Evolutionary conservation across 2,797 vertebrate genomes (phyloP).

Genomic region (Myioborus melanocephalus): DNA sequence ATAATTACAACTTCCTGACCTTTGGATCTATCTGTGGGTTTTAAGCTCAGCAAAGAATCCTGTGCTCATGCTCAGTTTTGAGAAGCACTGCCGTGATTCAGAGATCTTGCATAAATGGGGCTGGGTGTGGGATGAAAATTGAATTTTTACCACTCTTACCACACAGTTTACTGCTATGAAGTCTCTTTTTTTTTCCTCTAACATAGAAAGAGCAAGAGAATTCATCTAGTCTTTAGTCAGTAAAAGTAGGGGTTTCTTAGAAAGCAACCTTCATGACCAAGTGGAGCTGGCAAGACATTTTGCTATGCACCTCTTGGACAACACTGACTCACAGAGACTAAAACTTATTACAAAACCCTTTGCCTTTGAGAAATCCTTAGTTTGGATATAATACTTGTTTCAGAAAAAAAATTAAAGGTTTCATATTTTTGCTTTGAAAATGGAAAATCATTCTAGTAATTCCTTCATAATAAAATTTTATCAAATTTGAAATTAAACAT

Average conservation of each 20-base stretch:
- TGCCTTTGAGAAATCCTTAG: not conserved
- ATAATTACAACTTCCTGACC: not conserved
- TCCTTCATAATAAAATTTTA: not conserved
- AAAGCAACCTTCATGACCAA: not conserved
- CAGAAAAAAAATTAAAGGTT: not conserved
- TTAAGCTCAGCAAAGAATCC: not conserved
- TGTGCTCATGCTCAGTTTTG: not conserved
- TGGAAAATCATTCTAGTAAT: not conserved
- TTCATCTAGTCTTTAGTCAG: not conserved
- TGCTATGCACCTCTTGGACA: not conserved
- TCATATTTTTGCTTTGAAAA: not conserved
- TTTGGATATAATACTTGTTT: not conserved
- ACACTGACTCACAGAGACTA: not conserved
- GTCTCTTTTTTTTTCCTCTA: not conserved
- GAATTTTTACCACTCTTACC: not conserved
- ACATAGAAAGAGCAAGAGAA: not conserved
- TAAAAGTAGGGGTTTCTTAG: not conserved
- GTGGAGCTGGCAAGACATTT: not conserved
- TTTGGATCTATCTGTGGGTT: not conserved
- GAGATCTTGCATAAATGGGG: not conserved
- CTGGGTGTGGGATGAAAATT: not conserved
- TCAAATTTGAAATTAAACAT: not conserved
- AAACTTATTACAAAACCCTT: not conserved
- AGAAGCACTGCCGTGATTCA: fast-evolving
- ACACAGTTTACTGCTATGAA: not conserved